phyloP scores from a whole-genome alignment of 2,888 invertebrate species.

The Leptopilina syphax region DNA sequence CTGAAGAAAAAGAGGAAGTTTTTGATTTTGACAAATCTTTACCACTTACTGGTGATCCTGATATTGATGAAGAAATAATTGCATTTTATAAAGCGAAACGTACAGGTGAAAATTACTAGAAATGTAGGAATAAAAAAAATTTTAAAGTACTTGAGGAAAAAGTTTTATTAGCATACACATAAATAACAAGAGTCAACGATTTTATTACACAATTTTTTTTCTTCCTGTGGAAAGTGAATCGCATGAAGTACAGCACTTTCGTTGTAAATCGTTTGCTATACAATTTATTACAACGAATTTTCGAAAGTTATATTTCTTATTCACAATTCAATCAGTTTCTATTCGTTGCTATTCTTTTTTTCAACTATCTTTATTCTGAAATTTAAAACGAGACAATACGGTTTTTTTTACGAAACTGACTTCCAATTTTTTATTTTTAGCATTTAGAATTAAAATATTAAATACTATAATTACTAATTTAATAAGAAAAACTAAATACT shows the following conservation, averaged over 20 bases:
- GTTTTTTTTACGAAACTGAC: too few species aligned
- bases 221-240: not conserved
- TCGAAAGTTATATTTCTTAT: not conserved
- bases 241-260: not conserved
- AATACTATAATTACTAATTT: too few species aligned
- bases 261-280: not conserved
- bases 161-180: not conserved
- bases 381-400: too few species aligned
- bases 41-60: conserved; percentile 77
- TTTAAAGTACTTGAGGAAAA: not conserved
- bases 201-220: not conserved
- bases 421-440: too few species aligned
- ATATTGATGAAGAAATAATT: conserved; percentile 78
- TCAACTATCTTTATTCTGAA: too few species aligned
- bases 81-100: conserved; percentile 72
- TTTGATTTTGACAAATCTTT: conserved; percentile 73
- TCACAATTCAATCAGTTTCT: too few species aligned
- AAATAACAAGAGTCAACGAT: not conserved
- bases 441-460: too few species aligned
- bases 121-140: not conserved
- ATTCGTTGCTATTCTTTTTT: too few species aligned
- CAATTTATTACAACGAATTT: not conserved
- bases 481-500: too few species aligned
- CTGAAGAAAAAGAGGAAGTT: conserved; percentile 45
- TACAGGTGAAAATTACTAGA: conserved; percentile 57